These are phyloP conservation scores for Diadophis punctatus DNA, from an alignment of 2,113 vertebrate species.

Conservation along the genomic window DNA sequence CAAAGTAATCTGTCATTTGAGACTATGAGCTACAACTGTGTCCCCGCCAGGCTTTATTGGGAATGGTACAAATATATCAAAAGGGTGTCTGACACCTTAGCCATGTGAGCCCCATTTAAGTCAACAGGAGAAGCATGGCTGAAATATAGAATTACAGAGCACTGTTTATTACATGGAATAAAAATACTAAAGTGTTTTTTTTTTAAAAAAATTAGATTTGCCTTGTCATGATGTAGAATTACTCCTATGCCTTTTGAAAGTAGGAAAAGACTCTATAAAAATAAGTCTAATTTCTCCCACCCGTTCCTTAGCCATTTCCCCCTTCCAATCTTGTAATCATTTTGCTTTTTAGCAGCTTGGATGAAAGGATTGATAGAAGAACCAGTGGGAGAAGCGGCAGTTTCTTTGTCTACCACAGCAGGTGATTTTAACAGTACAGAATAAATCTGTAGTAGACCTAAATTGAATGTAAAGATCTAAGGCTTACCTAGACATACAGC, in stretches of 20 bases:
- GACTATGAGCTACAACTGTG: background rate
- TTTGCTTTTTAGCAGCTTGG: background rate
- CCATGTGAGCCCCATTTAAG: slow-evolving; percentile 22
- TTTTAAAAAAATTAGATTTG: background rate
- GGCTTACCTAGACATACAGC: background rate
- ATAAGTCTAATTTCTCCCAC: background rate
- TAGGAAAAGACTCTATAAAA: background rate
- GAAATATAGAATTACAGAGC: background rate
- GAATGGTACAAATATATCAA: slow-evolving; percentile 8
- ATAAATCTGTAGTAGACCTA: background rate
- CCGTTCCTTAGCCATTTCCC: background rate
- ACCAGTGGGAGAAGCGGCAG: background rate
- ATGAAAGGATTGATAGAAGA: background rate
- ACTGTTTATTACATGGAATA: background rate
- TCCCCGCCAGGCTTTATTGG: slow-evolving; percentile 6
- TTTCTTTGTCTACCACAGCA: background rate
- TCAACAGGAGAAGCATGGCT: background rate
- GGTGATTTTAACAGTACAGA: background rate
- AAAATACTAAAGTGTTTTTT: background rate
- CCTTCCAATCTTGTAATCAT: background rate
- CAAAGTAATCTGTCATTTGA: slow-evolving; percentile 51
- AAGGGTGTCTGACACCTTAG: slow-evolving; percentile 25
- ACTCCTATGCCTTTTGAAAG: background rate
- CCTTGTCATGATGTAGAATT: background rate
- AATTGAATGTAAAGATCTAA: background rate